phyloP scores from a whole-genome alignment of 1,140 invertebrate species.

The Eufriesea mexicana region DNA sequence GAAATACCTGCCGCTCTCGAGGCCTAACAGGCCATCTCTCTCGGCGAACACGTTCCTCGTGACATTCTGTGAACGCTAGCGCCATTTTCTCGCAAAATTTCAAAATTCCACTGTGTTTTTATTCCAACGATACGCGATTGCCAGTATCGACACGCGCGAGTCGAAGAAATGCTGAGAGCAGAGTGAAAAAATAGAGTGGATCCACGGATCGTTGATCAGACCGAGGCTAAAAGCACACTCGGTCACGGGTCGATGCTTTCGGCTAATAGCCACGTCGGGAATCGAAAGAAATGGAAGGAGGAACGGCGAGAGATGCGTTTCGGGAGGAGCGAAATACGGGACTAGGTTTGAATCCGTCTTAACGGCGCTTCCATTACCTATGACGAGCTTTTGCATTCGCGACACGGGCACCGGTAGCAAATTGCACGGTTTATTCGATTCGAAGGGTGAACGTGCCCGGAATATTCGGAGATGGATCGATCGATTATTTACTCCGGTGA shows the following conservation, averaged over 20 bases:
- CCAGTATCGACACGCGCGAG: no score
- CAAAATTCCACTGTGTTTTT: no score
- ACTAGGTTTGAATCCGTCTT: not conserved
- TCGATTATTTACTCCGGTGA: slow-evolving; percentile 44
- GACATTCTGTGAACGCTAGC: not conserved
- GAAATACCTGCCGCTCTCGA: not conserved
- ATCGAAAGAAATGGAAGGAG: not conserved
- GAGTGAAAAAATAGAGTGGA: slow-evolving; percentile 40
- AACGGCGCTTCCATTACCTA: no score
- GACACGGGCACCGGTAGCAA: not conserved
- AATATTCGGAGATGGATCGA: slow-evolving; percentile 13
- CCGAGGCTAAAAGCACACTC: slow-evolving; percentile 52
- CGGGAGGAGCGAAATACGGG: not conserved
- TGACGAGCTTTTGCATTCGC: not conserved
- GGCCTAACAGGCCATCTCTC: not conserved
- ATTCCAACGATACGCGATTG: no score
- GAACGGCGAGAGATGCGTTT: not conserved
- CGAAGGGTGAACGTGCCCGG: not conserved
- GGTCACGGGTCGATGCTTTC: slow-evolving; percentile 45
- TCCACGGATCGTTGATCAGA: slow-evolving; percentile 42
- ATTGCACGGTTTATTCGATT: not conserved
- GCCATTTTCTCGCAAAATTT: not conserved
- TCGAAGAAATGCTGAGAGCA: not conserved
- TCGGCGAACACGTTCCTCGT: no score
- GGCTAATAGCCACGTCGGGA: slow-evolving; percentile 49